phyloP scores from a whole-genome alignment of 2,113 vertebrate species.

The Epinephelus lanceolatus region DNA sequence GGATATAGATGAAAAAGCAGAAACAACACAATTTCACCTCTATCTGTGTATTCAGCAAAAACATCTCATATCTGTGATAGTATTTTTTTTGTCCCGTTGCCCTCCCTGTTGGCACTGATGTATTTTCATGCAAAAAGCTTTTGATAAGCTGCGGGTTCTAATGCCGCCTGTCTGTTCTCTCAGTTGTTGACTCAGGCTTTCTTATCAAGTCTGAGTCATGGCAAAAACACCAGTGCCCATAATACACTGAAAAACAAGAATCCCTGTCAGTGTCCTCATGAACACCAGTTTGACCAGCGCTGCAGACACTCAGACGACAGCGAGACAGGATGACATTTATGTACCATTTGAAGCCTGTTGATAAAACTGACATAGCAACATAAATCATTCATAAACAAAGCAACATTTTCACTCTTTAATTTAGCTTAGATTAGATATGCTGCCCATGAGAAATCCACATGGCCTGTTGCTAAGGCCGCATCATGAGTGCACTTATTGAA shows the following conservation, averaged over 20 bases:
- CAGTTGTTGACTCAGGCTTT: slow-evolving; percentile 68
- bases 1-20: slow-evolving; percentile 54
- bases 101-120: slow-evolving; percentile 59
- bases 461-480: not conserved
- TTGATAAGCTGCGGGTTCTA: slow-evolving; percentile 64
- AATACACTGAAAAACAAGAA: slow-evolving; percentile 6
- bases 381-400: not conserved
- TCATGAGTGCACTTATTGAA: slow-evolving; percentile 25
- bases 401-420: not conserved
- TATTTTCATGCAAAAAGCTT: slow-evolving; percentile 64
- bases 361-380: not conserved
- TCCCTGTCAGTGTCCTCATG: not conserved
- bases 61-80: slow-evolving; percentile 70
- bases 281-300: not conserved
- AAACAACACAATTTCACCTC: slow-evolving; percentile 71
- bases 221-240: slow-evolving; percentile 25
- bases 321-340: not conserved
- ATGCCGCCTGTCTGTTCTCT: slow-evolving; percentile 47
- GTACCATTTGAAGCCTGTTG: not conserved
- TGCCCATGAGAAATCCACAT: not conserved
- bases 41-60: slow-evolving; percentile 74
- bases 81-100: slow-evolving; percentile 62
- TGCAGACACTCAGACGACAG: not conserved
- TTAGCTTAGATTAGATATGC: not conserved
- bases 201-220: slow-evolving; percentile 58